Conservation (phyloP, 2,888 invertebrate species). For the Eulithis testata region DNA sequence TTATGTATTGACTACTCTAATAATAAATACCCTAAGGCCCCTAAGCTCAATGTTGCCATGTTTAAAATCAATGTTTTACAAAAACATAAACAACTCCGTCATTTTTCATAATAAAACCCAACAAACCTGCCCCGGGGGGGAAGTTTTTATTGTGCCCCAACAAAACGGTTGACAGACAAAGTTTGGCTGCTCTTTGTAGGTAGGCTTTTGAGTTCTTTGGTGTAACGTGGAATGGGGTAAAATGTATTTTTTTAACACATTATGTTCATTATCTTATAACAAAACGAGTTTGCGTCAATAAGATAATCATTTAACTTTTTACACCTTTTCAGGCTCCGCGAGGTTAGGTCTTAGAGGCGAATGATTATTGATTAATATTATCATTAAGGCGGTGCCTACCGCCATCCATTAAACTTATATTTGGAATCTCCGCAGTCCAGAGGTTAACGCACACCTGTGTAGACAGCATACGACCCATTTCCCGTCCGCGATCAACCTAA, state of each 20-base stretch:
- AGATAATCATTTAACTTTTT: too few relatives aligned
- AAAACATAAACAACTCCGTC: constrained; percentile 51
- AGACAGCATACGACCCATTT: constrained; percentile 11
- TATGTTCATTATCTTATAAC: too few relatives aligned
- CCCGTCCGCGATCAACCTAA: constrained; percentile 26
- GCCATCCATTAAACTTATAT: background rate
- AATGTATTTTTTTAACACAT: constrained; percentile 32
- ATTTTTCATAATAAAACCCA: constrained; percentile 75
- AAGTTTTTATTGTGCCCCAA: constrained; percentile 62
- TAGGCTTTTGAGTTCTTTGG: constrained; percentile 54
- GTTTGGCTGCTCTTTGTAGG: constrained; percentile 63
- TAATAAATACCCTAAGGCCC: background rate
- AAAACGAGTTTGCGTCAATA: background rate
- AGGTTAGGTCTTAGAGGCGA: too few relatives aligned
- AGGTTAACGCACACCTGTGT: constrained; percentile 10
- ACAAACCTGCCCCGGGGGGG: constrained; percentile 51
- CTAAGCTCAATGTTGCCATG: constrained; percentile 4
- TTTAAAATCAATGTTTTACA: constrained; percentile 56
- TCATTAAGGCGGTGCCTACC: too few relatives aligned
- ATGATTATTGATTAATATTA: too few relatives aligned
- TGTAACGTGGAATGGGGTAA: constrained; percentile 43
- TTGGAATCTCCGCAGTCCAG: background rate
- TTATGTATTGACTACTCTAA: too few relatives aligned
- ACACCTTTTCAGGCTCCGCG: too few relatives aligned
- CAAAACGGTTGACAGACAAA: constrained; percentile 66